Base-by-base conservation (phyloP, 23 tunicate genomes). In the Diplosoma virens region DNA sequence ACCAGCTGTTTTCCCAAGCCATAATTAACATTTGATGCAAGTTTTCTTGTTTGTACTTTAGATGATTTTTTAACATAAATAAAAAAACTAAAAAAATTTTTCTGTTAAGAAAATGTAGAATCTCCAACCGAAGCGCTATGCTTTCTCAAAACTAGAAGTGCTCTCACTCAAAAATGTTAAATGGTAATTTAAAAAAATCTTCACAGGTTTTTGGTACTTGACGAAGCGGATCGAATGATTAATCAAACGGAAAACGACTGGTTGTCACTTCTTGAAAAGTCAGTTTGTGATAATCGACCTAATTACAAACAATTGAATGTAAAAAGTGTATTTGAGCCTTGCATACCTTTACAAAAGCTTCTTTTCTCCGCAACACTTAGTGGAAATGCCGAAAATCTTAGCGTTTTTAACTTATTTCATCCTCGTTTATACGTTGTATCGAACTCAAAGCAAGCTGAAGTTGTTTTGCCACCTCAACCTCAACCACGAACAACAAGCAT, bases 281-380 rank as follows among this genome's bases (percentile, higher is more conserved):
- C 67, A 30, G 88, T 76, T 31, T 80, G 68, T 37, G 33, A 67
- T 32, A 56, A 54, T 53, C 66, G 84, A 30, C 1, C 24, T 1
- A 48, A 37, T 2, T 27, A 16, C 11, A 17, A 32, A 18, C n/a
- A 32, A 21, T 20, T 76, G 5, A 58, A 48, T 3, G 7, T 58
- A 18, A 32, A 32, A 9, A 30, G 27, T 33, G 21, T 48, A 11
- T 23, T 2, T 35, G 14, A 48, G n/a, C 78, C 60, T 1, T 3
- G 21, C 7, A 72, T 48, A 5, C 78, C 78, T 28, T 36, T 92
- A 25, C 97, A 92, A 47, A 92, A 92, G 58, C 64, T 92, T 1
- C 81, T 92, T 0, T 92, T 92, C 46, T 92, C 97, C 7, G 97
- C 97, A 0, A 92, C 97, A 0, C 45, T 92, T 17, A 92, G 85